These are phyloP conservation scores for Lagenorhynchus albirostris DNA, from an alignment of 2,113 vertebrate species.

Conservation along the genomic window DNA sequence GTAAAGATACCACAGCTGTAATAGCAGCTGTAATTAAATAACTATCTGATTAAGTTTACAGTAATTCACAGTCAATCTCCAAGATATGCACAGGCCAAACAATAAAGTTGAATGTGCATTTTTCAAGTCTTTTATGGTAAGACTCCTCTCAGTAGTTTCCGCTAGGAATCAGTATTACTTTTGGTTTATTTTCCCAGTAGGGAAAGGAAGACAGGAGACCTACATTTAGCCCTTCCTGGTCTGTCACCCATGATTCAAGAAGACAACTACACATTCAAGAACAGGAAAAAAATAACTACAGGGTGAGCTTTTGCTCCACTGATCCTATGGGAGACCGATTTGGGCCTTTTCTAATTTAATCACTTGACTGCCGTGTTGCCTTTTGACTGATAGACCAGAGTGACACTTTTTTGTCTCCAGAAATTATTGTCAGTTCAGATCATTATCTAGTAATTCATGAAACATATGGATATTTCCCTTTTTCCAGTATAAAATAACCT, in stretches of 20 bases:
- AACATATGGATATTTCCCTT: not conserved
- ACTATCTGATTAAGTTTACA: slow-evolving; percentile 35
- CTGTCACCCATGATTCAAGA: not conserved
- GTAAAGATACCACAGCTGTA: slow-evolving; percentile 43
- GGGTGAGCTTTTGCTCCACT: not conserved
- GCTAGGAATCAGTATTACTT: not conserved
- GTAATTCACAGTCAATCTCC: slow-evolving; percentile 24
- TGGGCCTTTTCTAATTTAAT: not conserved
- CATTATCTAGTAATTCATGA: not conserved
- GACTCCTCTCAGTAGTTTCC: not conserved
- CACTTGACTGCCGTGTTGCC: not conserved
- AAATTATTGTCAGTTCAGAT: not conserved
- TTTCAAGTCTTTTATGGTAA: slow-evolving; percentile 10
- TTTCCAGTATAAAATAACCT: not conserved
- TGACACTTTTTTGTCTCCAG: not conserved
- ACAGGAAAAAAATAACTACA: not conserved
- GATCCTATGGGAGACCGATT: not conserved
- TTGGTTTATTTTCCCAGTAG: slow-evolving; percentile 19
- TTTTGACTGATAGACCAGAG: not conserved
- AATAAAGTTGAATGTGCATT: slow-evolving; percentile 19
- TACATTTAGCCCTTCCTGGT: not conserved
- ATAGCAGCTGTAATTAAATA: slow-evolving; percentile 51
- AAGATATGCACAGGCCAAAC: slow-evolving; percentile 4
- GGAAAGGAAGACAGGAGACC: not conserved
- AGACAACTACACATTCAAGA: not conserved